phyloP scores from a whole-genome alignment of 92 coral and sea anemone species.

The Epizoanthus stellaris region DNA sequence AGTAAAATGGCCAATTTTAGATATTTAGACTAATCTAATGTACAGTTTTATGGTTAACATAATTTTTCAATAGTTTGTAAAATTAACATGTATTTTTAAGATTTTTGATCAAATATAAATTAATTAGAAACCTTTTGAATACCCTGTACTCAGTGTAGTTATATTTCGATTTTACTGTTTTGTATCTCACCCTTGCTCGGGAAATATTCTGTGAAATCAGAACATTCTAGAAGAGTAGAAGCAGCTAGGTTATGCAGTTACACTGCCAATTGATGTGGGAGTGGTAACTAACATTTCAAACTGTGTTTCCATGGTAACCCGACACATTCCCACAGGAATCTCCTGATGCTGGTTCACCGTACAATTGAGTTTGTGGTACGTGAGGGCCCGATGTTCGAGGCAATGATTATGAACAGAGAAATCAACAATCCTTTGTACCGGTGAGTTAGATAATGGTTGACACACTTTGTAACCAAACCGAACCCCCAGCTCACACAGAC shows the following conservation, averaged over 20 bases:
- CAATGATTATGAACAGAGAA: slow-evolving; percentile 99
- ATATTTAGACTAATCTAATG: too few species aligned
- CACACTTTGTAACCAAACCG: too few species aligned
- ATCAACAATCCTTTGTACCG: slow-evolving; percentile 90
- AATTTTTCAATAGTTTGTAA: too few species aligned
- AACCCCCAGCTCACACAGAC: too few species aligned
- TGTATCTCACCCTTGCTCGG: background rate
- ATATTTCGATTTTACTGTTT: background rate
- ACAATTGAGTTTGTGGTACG: slow-evolving; percentile 97
- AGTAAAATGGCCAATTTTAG: too few species aligned
- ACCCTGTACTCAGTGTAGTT: too few species aligned
- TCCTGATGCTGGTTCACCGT: slow-evolving; percentile 90
- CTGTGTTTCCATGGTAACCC: slow-evolving; percentile 68
- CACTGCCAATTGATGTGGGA: background rate
- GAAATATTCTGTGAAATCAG: background rate
- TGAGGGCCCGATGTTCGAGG: slow-evolving; percentile 99
- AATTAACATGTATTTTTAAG: too few species aligned
- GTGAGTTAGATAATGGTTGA: slow-evolving; percentile 32
- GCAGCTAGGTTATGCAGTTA: background rate
- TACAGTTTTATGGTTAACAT: too few species aligned
- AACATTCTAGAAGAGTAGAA: background rate
- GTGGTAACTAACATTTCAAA: slow-evolving; percentile 60
- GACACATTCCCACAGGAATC: slow-evolving; percentile 78
- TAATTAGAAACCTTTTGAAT: too few species aligned
- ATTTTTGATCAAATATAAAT: too few species aligned